Conservation (phyloP, 2,888 invertebrate species). For the Stegophylla sp. region DNA sequence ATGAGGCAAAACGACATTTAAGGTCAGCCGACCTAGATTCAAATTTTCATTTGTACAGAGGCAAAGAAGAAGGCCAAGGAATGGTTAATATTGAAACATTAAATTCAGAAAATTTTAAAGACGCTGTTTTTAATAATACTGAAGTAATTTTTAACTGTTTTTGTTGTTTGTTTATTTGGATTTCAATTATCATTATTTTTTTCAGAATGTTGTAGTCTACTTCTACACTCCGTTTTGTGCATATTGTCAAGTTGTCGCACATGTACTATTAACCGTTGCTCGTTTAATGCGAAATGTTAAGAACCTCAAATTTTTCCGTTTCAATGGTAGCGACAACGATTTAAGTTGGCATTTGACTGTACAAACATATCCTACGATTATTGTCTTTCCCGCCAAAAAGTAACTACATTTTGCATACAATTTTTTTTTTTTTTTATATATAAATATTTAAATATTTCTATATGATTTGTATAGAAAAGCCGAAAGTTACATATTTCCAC, state of each 20-base stretch:
- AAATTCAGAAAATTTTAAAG: slow-evolving; percentile 60
- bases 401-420: no score
- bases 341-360: slow-evolving; percentile 86
- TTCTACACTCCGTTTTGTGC: slow-evolving; percentile 81
- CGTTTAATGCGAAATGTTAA: slow-evolving; percentile 69
- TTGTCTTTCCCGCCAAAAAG: slow-evolving; percentile 80
- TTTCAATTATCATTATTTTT: slow-evolving; percentile 62
- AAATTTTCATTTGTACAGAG: slow-evolving; percentile 36
- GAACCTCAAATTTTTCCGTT: slow-evolving; percentile 70
- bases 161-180: not conserved
- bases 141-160: slow-evolving; percentile 57
- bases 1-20: slow-evolving; percentile 60
- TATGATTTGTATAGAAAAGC: slow-evolving; percentile 69
- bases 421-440: not conserved
- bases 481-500: slow-evolving; percentile 76
- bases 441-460: not conserved
- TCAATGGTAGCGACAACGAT: slow-evolving; percentile 85
- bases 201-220: slow-evolving; percentile 75
- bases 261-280: slow-evolving; percentile 74
- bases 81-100: slow-evolving; percentile 55
- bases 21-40: slow-evolving; percentile 51
- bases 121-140: slow-evolving; percentile 60
- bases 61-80: slow-evolving; percentile 6
- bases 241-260: slow-evolving; percentile 76
- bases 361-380: slow-evolving; percentile 78